A percentile compares a stretch with the other conserved stretches of the same genome.
Conservation (phyloP, 2,888 invertebrate genomes). For the Conomelus anceps region DNA sequence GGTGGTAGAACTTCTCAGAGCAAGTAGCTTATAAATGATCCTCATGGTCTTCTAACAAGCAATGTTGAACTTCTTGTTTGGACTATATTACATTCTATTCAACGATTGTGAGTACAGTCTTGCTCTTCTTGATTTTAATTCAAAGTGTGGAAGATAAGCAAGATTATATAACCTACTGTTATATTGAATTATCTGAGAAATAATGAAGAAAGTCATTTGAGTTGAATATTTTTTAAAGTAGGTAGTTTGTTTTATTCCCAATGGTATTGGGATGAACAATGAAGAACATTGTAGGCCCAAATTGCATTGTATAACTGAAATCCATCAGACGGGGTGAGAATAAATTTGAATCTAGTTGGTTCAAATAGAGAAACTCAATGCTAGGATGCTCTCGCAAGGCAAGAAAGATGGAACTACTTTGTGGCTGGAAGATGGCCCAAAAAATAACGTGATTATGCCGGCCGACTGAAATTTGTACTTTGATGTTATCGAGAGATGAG, state of each 20-base stretch:
- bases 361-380: not conserved
- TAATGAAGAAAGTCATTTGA: too few species aligned
- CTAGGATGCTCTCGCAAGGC: not conserved
- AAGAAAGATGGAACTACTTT: not conserved
- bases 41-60: conserved; percentile 22
- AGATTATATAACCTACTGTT: too few species aligned
- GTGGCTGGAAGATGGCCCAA: not conserved
- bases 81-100: not conserved
- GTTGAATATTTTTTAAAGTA: too few species aligned
- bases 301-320: too few species aligned
- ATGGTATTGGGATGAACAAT: too few species aligned
- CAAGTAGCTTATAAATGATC: not conserved
- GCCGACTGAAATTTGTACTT: not conserved
- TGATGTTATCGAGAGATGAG: not conserved
- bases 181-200: too few species aligned
- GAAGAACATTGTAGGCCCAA: too few species aligned
- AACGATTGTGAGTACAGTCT: too few species aligned
- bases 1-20: not conserved
- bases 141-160: too few species aligned
- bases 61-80: not conserved
- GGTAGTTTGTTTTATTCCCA: too few species aligned
- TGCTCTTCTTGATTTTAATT: too few species aligned
- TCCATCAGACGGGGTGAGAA: too few species aligned
- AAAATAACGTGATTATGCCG: not conserved
- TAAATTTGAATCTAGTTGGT: not conserved